Evolutionary conservation across 2,797 vertebrate genomes (phyloP), one percentile per base, ranked within the genome.

Genomic region (Triplophysa bombifrons): DNA sequence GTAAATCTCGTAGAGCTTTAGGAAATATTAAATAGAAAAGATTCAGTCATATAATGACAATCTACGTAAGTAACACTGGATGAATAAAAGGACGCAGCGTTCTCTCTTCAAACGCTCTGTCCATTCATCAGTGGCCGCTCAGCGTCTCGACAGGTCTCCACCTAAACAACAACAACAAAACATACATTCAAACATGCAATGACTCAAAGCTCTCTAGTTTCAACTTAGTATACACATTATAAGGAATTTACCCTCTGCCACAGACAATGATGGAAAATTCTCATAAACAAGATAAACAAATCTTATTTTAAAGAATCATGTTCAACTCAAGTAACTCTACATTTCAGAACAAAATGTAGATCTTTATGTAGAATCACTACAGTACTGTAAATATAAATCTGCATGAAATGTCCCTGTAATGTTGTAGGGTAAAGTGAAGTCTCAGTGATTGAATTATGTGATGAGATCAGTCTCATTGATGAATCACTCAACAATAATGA

Each of bases 81-180:
- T 63, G 61, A 79, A 64, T 50, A 56, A 34, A 53, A 80, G 38
- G 71, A 63, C 14, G 74, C 5, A 64, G 17, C 72, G n/a, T 64
- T 65, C 48, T 74, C 51, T 58, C 25, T 69, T 76, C 75, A 68
- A 65, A 74, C 67, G 11, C 55, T 63, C 67, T 65, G 58, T 85
- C 50, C 44, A 48, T 79, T 70, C 56, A 44, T 61, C 68, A 14
- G 72, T 68, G 73, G 30, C 50, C 19, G 20, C 79, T 93, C 85
- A 94, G 85, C 92, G 93, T 67, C 85, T 91, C 83, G 93, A 92
- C 89, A 93, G 87, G 86, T 94, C 93, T 4, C 93, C 93, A 51
- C 93, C 93, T 94, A 90, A 64, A 82, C 82, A 87, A 22, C 78
- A 73, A 70, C 25, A 86, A 79, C 41, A 74, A 4, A 4, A 17